Evolutionary conservation across 2,888 invertebrate species (phyloP).

Genomic region (Epiblema foenella): DNA sequence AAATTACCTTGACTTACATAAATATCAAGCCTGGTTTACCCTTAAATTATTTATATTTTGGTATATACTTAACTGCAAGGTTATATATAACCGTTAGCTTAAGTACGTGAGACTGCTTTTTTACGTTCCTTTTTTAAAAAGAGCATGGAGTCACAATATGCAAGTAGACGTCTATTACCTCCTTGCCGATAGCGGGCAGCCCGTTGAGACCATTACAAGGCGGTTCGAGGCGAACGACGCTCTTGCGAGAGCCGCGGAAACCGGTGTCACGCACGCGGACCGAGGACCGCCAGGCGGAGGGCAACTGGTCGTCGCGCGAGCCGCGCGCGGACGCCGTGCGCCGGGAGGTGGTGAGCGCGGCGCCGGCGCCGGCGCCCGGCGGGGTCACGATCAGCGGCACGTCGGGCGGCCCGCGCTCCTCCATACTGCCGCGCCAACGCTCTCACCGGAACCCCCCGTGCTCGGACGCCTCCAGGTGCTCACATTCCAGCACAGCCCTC

Average conservation of each 20-base stretch:
- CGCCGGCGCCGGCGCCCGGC: conserved; percentile 61
- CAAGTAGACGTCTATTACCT: conserved; percentile 78
- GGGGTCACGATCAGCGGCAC: conserved; percentile 80
- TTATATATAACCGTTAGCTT: background rate
- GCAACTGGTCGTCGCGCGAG: conserved; percentile 74
- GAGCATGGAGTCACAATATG: conserved; percentile 52
- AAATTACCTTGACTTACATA: no score
- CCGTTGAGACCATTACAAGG: conserved; percentile 87
- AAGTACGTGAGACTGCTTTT: background rate
- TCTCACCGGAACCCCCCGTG: conserved; percentile 83
- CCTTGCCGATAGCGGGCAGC: conserved; percentile 84
- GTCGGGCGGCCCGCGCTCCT: conserved; percentile 83
- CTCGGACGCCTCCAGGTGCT: conserved; percentile 75
- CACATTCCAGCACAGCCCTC: conserved; percentile 80
- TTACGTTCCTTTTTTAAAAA: background rate
- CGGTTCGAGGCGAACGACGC: conserved; percentile 87
- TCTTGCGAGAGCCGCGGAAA: conserved; percentile 86
- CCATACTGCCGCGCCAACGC: conserved; percentile 84
- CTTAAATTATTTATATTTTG: background rate
- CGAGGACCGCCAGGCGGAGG: conserved; percentile 86
- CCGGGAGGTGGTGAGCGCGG: conserved; percentile 73
- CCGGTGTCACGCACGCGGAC: conserved; percentile 87
- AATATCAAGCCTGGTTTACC: background rate
- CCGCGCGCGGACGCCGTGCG: conserved; percentile 74
- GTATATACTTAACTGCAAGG: background rate